Conservation (phyloP, 2,888 invertebrate genomes). For the Himalopsyche anomala region DNA sequence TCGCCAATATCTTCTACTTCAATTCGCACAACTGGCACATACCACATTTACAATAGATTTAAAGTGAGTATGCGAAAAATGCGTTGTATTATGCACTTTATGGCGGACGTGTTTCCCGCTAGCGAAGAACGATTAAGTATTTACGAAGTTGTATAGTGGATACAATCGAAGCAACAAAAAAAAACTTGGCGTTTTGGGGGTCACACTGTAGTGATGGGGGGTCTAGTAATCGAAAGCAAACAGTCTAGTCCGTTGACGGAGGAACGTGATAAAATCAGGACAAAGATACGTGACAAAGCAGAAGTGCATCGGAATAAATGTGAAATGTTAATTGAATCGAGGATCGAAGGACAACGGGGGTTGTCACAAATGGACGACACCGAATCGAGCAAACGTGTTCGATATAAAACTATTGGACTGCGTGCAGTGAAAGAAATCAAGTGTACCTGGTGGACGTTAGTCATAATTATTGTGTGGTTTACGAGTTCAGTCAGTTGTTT, state of each 20-base stretch:
- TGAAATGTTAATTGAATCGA: conserved; percentile 22
- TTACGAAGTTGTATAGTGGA: conserved; percentile 18
- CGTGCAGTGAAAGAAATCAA: conserved; percentile 7
- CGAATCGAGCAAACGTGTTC: neutral
- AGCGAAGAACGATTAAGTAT: conserved; percentile 1
- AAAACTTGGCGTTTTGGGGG: conserved; percentile 7
- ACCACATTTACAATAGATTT: neutral
- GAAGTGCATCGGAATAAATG: conserved; percentile 34
- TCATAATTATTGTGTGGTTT: conserved; percentile 7
- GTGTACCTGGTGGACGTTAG: conserved; percentile 31
- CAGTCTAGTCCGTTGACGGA: conserved; percentile 8
- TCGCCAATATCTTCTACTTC: neutral
- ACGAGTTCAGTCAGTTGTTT: conserved; percentile 32
- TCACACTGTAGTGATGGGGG: neutral
- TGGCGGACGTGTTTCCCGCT: conserved; percentile 6
- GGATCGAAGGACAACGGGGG: conserved; percentile 1
- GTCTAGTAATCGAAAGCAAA: conserved; percentile 19
- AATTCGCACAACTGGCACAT: conserved; percentile 14
- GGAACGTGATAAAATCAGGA: conserved; percentile 37
- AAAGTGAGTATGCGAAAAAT: conserved; percentile 41
- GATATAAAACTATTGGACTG: neutral
- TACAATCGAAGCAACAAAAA: conserved; percentile 4
- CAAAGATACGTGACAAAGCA: conserved; percentile 38
- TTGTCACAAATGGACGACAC: conserved; percentile 3
- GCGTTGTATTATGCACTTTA: neutral